A percentile compares a stretch with the other conserved stretches of the same genome.
phyloP scores from a whole-genome alignment of 2,888 invertebrate species.

The Sinotaia quadrata region DNA sequence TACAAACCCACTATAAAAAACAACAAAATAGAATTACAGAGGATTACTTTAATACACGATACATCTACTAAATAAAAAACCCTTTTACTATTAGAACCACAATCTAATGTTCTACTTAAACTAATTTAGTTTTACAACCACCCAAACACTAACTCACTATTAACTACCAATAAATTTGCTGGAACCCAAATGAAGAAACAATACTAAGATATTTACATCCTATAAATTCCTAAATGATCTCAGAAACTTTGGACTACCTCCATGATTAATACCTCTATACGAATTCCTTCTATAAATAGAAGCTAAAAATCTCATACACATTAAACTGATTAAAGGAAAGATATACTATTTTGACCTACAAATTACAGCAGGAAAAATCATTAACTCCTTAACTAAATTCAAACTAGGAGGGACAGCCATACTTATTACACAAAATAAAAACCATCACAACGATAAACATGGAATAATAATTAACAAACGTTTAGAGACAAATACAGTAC shows the following conservation, averaged over 20 bases:
- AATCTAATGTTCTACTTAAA: conserved; percentile 22
- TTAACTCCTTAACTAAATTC: conserved; percentile 80
- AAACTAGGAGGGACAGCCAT: conserved; percentile 80
- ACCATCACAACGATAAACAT: conserved; percentile 78
- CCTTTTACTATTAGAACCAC: conserved; percentile 9
- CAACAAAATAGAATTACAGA: too few species aligned
- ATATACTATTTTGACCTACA: conserved; percentile 75
- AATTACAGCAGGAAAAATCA: conserved; percentile 78
- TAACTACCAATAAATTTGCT: conserved; percentile 13
- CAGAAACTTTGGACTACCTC: conserved; percentile 47
- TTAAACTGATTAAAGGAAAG: conserved; percentile 76
- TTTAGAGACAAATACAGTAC: conserved; percentile 78
- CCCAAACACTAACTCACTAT: not conserved
- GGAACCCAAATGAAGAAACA: conserved; percentile 20
- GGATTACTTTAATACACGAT: too few species aligned
- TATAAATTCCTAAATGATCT: not conserved
- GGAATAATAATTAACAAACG: conserved; percentile 67
- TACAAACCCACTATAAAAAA: too few species aligned
- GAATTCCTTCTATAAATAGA: conserved; percentile 80
- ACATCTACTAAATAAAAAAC: too few species aligned
- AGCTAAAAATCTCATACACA: conserved; percentile 79
- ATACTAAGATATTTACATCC: not conserved
- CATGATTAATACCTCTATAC: conserved; percentile 79
- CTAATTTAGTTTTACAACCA: conserved; percentile 8
- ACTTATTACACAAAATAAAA: conserved; percentile 78